A percentile compares a stretch with the other conserved stretches of the same genome.
These are phyloP conservation scores for Teinopalpus imperialis DNA, from an alignment of 2,888 invertebrate genomes.

Conservation along the genomic window DNA sequence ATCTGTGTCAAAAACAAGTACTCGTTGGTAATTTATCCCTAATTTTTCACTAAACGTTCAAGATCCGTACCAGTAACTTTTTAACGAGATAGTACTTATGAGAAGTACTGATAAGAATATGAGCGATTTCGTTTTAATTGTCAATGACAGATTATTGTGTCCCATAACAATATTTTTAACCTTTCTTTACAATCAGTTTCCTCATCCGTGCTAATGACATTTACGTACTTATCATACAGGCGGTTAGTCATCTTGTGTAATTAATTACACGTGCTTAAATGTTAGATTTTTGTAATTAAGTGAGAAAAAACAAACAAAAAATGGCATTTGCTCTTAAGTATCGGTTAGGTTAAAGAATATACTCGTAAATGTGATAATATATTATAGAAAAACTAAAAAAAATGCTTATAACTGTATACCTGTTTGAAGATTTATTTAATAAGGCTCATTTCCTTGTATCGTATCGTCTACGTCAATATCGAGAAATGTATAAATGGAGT, in stretches of 20 bases:
- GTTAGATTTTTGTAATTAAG: slow-evolving; percentile 52
- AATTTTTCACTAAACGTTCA: too few species aligned
- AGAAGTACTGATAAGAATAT: too few species aligned
- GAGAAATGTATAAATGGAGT: too few species aligned
- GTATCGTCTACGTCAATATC: not conserved
- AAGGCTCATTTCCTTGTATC: slow-evolving; percentile 44
- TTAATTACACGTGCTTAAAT: slow-evolving; percentile 38
- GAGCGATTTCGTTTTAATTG: too few species aligned
- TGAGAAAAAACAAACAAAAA: slow-evolving; percentile 48
- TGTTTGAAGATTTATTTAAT: slow-evolving; percentile 54
- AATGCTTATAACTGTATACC: slow-evolving; percentile 61
- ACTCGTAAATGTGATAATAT: slow-evolving; percentile 77
- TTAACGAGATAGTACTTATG: too few species aligned
- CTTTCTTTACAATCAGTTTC: too few species aligned
- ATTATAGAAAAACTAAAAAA: slow-evolving; percentile 60
- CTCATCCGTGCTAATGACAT: slow-evolving; percentile 18
- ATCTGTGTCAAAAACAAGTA: too few species aligned
- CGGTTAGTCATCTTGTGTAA: slow-evolving; percentile 38
- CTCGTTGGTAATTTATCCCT: too few species aligned
- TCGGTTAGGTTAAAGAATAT: slow-evolving; percentile 62
- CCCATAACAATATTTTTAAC: too few species aligned
- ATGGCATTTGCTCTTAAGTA: slow-evolving; percentile 52
- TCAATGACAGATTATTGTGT: too few species aligned
- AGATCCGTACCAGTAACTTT: too few species aligned
- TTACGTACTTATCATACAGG: slow-evolving; percentile 50